Base-by-base conservation (phyloP, 2,113 vertebrate genomes). In the Eptesicus fuscus region DNA sequence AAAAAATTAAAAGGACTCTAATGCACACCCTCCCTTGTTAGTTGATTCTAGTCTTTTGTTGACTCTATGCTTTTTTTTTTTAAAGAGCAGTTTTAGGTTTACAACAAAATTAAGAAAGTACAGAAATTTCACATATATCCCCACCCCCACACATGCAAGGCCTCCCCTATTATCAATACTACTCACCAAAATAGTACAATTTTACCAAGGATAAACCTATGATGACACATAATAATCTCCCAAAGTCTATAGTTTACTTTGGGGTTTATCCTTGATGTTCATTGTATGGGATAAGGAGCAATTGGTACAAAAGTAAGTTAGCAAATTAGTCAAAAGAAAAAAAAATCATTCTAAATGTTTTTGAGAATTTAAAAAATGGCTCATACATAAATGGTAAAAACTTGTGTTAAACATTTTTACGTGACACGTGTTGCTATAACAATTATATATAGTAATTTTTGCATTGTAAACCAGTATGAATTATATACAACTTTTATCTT, bases 361-460 rank as follows among this genome's bases (percentile, higher is more conserved):
- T 77, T 91, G 35, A 83, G 7, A 88, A 51, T 83, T 67, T 61
- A 74, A 79, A 93, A 74, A 89, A 47, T 67, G 28, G 28, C 25
- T 86, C 9, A 69, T 51, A 70, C 1, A n/a, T 32, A 93, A 83
- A 14, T 59, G 18, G n/a, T 63, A 83, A 67, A 90, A 83, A 83
- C 78, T 80, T 65, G 23, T 73, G 14, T 91, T 83, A 82, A 77
- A 71, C 25, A 95, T 65, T 91, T 93, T 91, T 87, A 88, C 10
- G 88, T 47, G 28, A 84, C 32, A 44, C 65, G 44, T 9, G 5
- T 40, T 71, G 14, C 44, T 89, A 73, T 67, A 95, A 47, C 70
- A 80, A 79, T 83, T 71, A 11, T 59, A 59, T 59, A 25, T 59
- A 59, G 23, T 59, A 25, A 59, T 69, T 93, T 67, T 76, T 42